phyloP scores from a whole-genome alignment of 2,113 vertebrate species.

The Seriola aureovittata region DNA sequence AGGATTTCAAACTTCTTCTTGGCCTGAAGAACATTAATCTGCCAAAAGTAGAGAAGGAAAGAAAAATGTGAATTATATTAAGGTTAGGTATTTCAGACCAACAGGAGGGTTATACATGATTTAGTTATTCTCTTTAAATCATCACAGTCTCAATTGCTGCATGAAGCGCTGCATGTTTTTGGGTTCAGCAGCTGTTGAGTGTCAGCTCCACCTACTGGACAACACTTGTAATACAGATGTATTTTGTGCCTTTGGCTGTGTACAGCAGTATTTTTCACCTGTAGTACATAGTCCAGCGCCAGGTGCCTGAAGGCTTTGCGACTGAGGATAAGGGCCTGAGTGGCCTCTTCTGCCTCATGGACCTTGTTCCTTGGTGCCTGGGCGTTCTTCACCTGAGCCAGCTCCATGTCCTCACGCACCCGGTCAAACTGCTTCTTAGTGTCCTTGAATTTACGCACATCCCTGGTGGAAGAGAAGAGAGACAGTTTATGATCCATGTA shows the following conservation, averaged over 20 bases:
- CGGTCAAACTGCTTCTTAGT: slow-evolving; percentile 99
- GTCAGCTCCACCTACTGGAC: slow-evolving; percentile 57
- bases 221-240: neutral
- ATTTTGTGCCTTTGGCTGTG: neutral
- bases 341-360: slow-evolving; percentile 95
- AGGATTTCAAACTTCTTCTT: slow-evolving; percentile 90
- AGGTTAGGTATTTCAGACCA: slow-evolving; percentile 6
- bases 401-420: slow-evolving; percentile 96
- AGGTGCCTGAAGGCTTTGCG: slow-evolving; percentile 96
- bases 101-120: neutral
- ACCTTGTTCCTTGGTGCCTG: slow-evolving; percentile 95
- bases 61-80: neutral
- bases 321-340: slow-evolving; percentile 90
- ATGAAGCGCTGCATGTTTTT: neutral
- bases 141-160: neutral
- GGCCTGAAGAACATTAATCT: slow-evolving; percentile 89
- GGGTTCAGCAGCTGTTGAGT: slow-evolving; percentile 20
- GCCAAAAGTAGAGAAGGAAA: neutral
- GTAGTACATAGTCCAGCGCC: slow-evolving; percentile 96
- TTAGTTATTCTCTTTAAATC: neutral
- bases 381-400: slow-evolving; percentile 95
- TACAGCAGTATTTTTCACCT: slow-evolving; percentile 84
- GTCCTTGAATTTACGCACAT: slow-evolving; percentile 97
- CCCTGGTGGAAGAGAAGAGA: slow-evolving; percentile 80
- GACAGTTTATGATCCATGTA: neutral